Percentiles rank a stretch among this genome's conserved stretches.
These are phyloP conservation scores for Thaumetopoea pityocampa DNA, from an alignment of 1,140 invertebrate genomes.

Conservation along the genomic window DNA sequence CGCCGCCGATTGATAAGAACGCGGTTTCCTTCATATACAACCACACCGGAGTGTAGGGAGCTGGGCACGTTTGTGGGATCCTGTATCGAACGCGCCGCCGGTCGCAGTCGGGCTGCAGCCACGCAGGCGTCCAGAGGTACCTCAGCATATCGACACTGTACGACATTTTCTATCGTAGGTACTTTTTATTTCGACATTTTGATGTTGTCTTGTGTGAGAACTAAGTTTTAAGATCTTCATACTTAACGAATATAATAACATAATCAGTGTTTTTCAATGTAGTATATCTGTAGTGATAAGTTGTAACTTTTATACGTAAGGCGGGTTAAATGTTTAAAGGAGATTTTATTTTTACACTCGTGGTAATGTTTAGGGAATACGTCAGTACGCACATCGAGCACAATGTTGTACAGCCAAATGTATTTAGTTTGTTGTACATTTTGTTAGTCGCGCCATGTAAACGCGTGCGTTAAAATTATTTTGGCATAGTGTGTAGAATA, in stretches of 20 bases:
- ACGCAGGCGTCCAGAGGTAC: constrained; percentile 17
- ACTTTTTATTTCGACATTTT: constrained; percentile 48
- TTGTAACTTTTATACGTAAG: constrained; percentile 64
- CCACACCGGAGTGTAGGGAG: constrained; percentile 68
- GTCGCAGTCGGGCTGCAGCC: constrained; percentile 7
- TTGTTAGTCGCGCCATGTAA: too few relatives aligned
- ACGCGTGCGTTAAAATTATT: too few relatives aligned
- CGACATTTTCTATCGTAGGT: constrained; percentile 33
- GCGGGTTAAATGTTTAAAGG: constrained; percentile 36
- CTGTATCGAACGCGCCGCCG: constrained; percentile 7
- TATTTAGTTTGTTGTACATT: too few relatives aligned
- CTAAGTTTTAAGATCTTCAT: constrained; percentile 26
- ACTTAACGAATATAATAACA: constrained; percentile 22
- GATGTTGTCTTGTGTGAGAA: constrained; percentile 50
- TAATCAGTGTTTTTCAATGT: constrained; percentile 35
- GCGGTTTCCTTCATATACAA: constrained; percentile 86
- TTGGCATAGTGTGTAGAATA: too few relatives aligned
- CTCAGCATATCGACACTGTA: constrained; percentile 49
- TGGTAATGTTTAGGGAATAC: constrained; percentile 30
- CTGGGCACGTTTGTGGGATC: constrained; percentile 15
- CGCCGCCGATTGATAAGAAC: constrained; percentile 80
- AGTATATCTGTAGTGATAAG: constrained; percentile 18
- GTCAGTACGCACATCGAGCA: constrained; percentile 50
- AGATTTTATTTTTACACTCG: constrained; percentile 55
- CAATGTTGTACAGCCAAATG: constrained; percentile 31